Evolutionary conservation across 2,888 invertebrate species (phyloP).

Genomic region (Philereme vetulata): DNA sequence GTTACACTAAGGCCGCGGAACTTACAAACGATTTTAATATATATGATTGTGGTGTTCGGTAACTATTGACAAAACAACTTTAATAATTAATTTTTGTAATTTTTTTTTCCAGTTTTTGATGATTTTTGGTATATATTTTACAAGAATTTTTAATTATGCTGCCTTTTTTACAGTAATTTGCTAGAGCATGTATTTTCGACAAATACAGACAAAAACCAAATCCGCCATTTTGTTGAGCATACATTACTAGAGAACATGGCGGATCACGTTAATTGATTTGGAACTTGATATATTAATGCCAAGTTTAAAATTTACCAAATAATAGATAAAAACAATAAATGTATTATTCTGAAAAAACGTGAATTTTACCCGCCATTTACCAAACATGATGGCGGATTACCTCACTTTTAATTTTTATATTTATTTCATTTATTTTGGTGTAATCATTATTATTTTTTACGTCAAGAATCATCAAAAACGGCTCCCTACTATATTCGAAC

Average conservation of each 20-base stretch:
- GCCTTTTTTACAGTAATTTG: no score
- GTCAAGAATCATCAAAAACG: constrained; percentile 16
- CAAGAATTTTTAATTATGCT: no score
- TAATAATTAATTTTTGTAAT: constrained; percentile 6
- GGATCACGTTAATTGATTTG: not conserved
- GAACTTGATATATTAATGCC: no score
- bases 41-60: constrained; percentile 21
- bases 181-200: no score
- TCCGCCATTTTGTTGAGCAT: constrained; percentile 2
- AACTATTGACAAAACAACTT: constrained; percentile 21
- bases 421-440: not conserved
- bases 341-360: no score
- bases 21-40: not conserved
- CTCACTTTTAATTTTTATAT: no score
- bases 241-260: constrained; percentile 8
- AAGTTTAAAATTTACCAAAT: no score
- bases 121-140: constrained; percentile 2
- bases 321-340: no score
- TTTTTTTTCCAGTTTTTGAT: constrained; percentile 7
- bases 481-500: constrained; percentile 11
- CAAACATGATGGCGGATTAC: no score
- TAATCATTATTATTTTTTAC: not conserved
- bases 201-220: not conserved
- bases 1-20: constrained; percentile 26
- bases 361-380: no score